These are phyloP conservation scores for Camptogramma bilineatum DNA, from an alignment of 2,888 invertebrate species.

Conservation along the genomic window DNA sequence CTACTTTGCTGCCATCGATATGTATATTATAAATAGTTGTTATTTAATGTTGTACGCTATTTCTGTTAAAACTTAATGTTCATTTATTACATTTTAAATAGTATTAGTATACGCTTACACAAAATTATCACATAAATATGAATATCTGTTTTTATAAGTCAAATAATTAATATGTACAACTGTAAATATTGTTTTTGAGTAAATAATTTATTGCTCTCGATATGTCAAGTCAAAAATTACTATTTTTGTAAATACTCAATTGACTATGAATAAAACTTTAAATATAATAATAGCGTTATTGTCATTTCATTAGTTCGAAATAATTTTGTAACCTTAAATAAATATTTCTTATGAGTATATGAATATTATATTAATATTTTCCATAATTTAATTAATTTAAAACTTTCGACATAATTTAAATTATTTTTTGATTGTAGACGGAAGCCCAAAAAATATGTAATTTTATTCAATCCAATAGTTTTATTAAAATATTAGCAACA, in stretches of 20 bases:
- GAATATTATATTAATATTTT: constrained; percentile 9
- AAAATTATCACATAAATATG: background rate
- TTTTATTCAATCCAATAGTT: constrained; percentile 23
- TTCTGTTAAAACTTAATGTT: background rate
- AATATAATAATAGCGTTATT: constrained; percentile 45
- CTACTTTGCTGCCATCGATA: too few relatives aligned
- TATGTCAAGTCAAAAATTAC: constrained; percentile 50
- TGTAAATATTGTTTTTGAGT: constrained; percentile 45
- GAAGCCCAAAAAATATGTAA: constrained; percentile 42
- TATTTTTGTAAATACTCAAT: constrained; percentile 38
- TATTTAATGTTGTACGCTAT: background rate
- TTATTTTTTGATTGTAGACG: constrained; percentile 38
- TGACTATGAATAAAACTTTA: constrained; percentile 39
- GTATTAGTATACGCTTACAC: background rate
- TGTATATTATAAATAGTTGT: background rate
- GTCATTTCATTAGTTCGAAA: constrained; percentile 43
- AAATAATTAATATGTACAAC: constrained; percentile 31
- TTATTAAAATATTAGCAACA: constrained; percentile 18
- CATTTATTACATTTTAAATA: background rate
- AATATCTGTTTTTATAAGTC: constrained; percentile 4
- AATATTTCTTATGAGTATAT: constrained; percentile 24
- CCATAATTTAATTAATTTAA: constrained; percentile 17
- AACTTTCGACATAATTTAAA: constrained; percentile 16
- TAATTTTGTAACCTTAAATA: constrained; percentile 32
- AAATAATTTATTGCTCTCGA: constrained; percentile 57